Percentiles rank a stretch among this genome's conserved stretches.
Evolutionary conservation across 2,888 invertebrate species (phyloP).

Genomic region (Drosophila meridiana): DNA sequence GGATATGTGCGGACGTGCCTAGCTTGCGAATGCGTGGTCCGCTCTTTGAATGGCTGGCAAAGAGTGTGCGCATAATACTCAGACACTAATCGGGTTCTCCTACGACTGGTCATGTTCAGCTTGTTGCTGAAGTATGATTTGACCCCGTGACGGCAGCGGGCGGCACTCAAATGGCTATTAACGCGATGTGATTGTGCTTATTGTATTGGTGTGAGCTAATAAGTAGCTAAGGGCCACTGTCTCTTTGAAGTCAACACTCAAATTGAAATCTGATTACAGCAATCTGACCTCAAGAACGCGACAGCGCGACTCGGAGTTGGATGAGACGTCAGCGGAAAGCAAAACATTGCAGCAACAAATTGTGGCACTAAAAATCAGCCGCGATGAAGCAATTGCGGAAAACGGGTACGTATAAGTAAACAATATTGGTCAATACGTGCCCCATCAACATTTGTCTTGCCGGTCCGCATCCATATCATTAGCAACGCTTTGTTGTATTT

Average conservation of each 20-base stretch:
- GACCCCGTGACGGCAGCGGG: constrained; percentile 17
- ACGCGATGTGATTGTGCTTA: neutral
- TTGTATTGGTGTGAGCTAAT: neutral
- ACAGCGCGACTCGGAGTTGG: constrained; percentile 81
- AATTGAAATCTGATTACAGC: constrained; percentile 53
- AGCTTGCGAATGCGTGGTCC: constrained; percentile 46
- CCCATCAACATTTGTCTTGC: constrained; percentile 20
- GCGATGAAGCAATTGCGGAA: constrained; percentile 84
- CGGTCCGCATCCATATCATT: constrained; percentile 20
- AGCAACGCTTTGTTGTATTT: constrained; percentile 7
- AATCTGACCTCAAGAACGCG: constrained; percentile 75
- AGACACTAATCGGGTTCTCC: constrained; percentile 19
- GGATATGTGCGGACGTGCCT: constrained; percentile 70
- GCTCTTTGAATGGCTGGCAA: constrained; percentile 23
- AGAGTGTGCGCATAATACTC: constrained; percentile 18
- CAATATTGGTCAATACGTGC: constrained; percentile 37
- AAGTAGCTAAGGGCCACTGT: neutral
- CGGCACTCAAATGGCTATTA: constrained; percentile 17
- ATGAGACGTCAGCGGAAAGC: constrained; percentile 82
- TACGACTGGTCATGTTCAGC: constrained; percentile 7
- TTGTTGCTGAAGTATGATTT: constrained; percentile 34
- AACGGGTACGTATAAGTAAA: constrained; percentile 78
- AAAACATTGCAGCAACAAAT: constrained; percentile 83
- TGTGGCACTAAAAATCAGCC: constrained; percentile 80
- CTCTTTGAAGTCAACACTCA: neutral